Evolutionary conservation across 1,140 invertebrate species (phyloP).

Genomic region (Dreissena polymorpha): DNA sequence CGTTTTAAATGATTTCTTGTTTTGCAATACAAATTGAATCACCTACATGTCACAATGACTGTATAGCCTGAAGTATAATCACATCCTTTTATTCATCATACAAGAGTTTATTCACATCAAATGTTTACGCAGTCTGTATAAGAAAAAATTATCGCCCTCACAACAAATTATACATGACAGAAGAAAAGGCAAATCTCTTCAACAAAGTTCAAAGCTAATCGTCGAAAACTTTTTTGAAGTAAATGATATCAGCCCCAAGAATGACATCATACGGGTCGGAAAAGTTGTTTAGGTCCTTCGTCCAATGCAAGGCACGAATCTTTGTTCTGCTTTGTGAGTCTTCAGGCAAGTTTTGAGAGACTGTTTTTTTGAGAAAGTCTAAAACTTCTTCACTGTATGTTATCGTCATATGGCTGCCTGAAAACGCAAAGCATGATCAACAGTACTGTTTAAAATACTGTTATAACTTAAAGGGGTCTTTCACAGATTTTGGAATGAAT

Average conservation of each 20-base stretch:
- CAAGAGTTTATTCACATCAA: constrained; percentile 65
- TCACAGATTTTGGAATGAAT: too few species aligned
- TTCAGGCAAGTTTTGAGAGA: constrained; percentile 62
- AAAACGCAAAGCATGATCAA: constrained; percentile 12
- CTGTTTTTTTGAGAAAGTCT: constrained; percentile 61
- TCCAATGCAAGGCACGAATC: constrained; percentile 73
- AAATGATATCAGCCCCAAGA: constrained; percentile 77
- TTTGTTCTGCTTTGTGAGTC: constrained; percentile 36
- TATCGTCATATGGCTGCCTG: constrained; percentile 72
- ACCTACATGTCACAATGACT: constrained; percentile 20
- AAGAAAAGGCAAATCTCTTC: constrained; percentile 65
- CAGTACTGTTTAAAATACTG: too few species aligned
- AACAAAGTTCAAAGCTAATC: constrained; percentile 71
- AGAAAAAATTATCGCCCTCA: too few species aligned
- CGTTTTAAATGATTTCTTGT: too few species aligned
- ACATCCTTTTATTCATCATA: constrained; percentile 70
- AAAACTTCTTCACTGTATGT: constrained; percentile 72
- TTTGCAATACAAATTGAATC: too few species aligned
- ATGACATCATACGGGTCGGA: constrained; percentile 72
- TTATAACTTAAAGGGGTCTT: too few species aligned
- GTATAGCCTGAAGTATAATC: constrained; percentile 64
- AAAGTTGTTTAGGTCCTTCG: constrained; percentile 59
- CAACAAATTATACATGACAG: too few species aligned
- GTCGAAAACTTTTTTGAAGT: constrained; percentile 76
- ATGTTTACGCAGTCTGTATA: constrained; percentile 76